A percentile compares a stretch with the other conserved stretches of the same genome.
phyloP scores from a whole-genome alignment of 2,113 vertebrate species.

The Pseudorhombus dupliciocellatus region DNA sequence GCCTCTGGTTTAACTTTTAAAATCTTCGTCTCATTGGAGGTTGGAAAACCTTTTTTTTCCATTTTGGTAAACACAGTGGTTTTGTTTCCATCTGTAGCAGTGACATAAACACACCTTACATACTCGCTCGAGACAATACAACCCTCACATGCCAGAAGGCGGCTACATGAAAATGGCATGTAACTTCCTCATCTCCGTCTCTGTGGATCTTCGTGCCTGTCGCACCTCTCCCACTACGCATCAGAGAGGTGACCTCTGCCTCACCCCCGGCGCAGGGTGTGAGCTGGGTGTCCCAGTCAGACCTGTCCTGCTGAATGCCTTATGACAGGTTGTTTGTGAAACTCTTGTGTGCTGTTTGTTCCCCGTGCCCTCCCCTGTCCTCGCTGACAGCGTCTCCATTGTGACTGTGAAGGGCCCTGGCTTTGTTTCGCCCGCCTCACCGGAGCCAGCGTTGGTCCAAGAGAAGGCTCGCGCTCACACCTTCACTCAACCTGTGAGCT shows the following conservation, averaged over 20 bases:
- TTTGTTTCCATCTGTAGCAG: not conserved
- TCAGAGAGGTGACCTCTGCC: slow-evolving; percentile 54
- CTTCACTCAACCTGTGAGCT: slow-evolving; percentile 37
- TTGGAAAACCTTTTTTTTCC: not conserved
- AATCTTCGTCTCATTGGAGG: not conserved
- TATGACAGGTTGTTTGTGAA: slow-evolving; percentile 79
- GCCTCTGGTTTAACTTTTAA: not conserved
- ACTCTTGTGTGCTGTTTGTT: slow-evolving; percentile 76
- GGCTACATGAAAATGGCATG: slow-evolving; percentile 10
- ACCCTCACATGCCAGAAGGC: slow-evolving; percentile 19
- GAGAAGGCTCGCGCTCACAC: slow-evolving; percentile 50
- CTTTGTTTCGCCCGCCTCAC: slow-evolving; percentile 67
- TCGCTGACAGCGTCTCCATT: slow-evolving; percentile 70
- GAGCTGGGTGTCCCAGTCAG: slow-evolving; percentile 58
- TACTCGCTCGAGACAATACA: slow-evolving; percentile 2
- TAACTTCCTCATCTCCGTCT: not conserved
- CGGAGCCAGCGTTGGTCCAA: slow-evolving; percentile 63
- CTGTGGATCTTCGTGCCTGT: slow-evolving; percentile 14
- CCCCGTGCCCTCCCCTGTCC: slow-evolving; percentile 62
- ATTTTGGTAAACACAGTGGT: not conserved
- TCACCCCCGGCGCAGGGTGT: slow-evolving; percentile 61
- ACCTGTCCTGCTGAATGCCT: slow-evolving; percentile 77
- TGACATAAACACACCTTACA: slow-evolving; percentile 22
- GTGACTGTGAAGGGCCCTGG: slow-evolving; percentile 62
- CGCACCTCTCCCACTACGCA: slow-evolving; percentile 26